Conservation (phyloP, 2,113 vertebrate species). For the Mobula hypostoma region DNA sequence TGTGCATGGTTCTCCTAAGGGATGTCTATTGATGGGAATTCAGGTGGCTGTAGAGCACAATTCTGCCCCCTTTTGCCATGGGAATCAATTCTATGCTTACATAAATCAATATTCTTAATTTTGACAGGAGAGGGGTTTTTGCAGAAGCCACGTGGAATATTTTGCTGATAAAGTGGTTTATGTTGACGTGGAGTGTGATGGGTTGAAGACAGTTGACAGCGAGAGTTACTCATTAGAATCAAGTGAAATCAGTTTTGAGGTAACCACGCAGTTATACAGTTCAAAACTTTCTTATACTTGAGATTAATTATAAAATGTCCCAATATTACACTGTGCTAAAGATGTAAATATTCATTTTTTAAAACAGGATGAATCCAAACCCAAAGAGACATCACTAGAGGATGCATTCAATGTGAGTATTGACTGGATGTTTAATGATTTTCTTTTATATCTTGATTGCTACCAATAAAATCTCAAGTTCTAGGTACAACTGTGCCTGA, state of each 20-base stretch:
- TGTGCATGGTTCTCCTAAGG: too few relatives aligned
- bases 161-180: neutral
- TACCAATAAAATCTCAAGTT: neutral
- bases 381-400: neutral
- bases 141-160: neutral
- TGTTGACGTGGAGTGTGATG: neutral
- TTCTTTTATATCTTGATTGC: neutral
- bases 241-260: neutral
- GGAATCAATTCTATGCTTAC: neutral
- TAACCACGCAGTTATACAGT: neutral
- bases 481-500: too few relatives aligned
- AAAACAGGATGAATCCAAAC: neutral
- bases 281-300: neutral
- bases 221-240: neutral
- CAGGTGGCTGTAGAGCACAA: too few relatives aligned
- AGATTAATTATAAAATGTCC: neutral
- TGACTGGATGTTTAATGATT: neutral
- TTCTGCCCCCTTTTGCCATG: too few relatives aligned
- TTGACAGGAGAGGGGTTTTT: slow-evolving; percentile 15
- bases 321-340: neutral
- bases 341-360: slow-evolving; percentile 8
- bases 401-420: neutral
- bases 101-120: neutral
- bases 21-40: too few relatives aligned
- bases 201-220: neutral